These are phyloP conservation scores for Chionoecetes opilio DNA, from an alignment of 1,140 invertebrate species.

Conservation along the genomic window DNA sequence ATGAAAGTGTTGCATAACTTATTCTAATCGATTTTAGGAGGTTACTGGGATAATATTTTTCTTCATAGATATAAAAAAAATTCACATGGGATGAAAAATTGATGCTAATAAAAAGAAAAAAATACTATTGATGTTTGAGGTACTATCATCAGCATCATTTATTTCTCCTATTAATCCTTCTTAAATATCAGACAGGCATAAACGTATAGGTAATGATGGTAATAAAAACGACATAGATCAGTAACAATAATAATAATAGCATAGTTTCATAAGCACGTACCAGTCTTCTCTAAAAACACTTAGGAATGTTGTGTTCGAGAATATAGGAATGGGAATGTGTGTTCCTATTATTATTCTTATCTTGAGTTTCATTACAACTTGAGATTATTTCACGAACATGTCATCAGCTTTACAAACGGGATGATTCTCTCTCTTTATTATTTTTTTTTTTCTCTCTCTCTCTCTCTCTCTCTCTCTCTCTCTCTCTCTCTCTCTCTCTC, in stretches of 20 bases:
- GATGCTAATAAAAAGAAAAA: no score
- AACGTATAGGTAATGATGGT: background rate
- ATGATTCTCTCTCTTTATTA: background rate
- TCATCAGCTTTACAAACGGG: background rate
- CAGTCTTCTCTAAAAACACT: no score
- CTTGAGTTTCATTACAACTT: no score
- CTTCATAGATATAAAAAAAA: background rate
- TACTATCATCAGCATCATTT: no score
- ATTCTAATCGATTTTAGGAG: background rate
- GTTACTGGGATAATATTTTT: background rate
- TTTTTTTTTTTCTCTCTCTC: conserved; percentile 39
- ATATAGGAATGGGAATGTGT: no score
- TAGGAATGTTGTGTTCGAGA: no score
- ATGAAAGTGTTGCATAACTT: background rate
- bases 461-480: background rate
- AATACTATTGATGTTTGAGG: no score
- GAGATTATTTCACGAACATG: no score
- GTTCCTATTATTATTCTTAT: no score
- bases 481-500: background rate
- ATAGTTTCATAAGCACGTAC: no score
- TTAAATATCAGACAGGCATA: background rate
- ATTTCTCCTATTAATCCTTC: background rate
- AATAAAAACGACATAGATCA: background rate
- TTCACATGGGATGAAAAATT: background rate
- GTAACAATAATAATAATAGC: background rate